Conservation (phyloP, 2,797 vertebrate genomes). For the Halcyon chelicuti region DNA sequence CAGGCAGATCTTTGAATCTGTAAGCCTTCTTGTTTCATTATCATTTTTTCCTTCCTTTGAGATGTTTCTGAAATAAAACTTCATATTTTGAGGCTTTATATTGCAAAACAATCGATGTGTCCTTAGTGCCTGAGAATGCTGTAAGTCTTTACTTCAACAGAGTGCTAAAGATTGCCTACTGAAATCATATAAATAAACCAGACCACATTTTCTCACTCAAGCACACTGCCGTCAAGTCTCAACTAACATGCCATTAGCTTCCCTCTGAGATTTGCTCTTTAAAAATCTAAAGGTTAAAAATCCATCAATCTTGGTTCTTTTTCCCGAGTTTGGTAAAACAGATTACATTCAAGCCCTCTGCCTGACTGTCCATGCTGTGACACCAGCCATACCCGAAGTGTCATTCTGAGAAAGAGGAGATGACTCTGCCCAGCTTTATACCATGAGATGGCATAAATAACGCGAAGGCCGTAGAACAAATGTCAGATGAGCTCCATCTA, state of each 20-base stretch:
- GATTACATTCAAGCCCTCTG: not conserved
- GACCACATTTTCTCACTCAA: not conserved
- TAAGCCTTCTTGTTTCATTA: not conserved
- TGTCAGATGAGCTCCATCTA: fast-evolving
- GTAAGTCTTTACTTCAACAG: not conserved
- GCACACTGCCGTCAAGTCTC: not conserved
- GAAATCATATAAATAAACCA: not conserved
- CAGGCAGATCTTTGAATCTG: not conserved
- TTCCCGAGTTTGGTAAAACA: not conserved
- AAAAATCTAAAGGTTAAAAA: not conserved
- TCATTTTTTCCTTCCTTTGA: not conserved
- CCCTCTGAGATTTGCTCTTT: not conserved
- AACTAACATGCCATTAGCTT: fast-evolving
- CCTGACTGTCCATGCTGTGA: not conserved
- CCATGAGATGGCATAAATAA: not conserved
- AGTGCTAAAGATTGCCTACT: not conserved
- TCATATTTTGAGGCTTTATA: not conserved
- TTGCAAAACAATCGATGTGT: not conserved
- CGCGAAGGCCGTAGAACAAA: not conserved
- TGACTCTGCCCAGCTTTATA: not conserved
- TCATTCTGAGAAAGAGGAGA: not conserved
- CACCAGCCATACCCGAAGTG: not conserved
- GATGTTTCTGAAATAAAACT: not conserved
- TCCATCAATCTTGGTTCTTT: not conserved
- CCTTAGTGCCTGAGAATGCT: not conserved